Base-by-base conservation (phyloP, 1,140 invertebrate genomes). In the Cherax quadricarinatus region DNA sequence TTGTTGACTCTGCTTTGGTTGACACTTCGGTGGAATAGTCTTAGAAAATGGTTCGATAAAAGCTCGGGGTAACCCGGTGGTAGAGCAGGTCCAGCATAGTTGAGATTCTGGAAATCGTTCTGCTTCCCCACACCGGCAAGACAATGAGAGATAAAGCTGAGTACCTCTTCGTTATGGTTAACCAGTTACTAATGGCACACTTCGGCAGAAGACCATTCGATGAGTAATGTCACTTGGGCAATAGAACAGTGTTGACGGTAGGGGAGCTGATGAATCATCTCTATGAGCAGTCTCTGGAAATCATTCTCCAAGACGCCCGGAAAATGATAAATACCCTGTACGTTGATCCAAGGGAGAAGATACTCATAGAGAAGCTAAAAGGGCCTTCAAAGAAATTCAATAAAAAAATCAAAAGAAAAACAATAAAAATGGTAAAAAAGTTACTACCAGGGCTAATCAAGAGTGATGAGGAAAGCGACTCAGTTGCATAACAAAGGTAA, bases 41-140 rank as follows among this genome's bases (percentile, higher is more conserved):
- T 4, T 49, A 48, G 12, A 30, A 12, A 21, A 41, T 24, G 0
- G 0, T 78, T 21, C 62, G 21, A 14, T 21, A 66, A 57, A 21
- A 53, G 4, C 14, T 21, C 21, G 51, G n/a, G 1, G 21, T 53
- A 49, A 88, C n/a, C 66, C 5, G 18, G 0, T 10, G 24, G 51
- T 51, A n/a, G 24, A 57, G 9, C n/a, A 60, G 7, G 10, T 16
- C 48, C 0, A 7, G 30, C 16, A 4, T 88, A 3, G 57, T 12
- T 3, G 86, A 79, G 3, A 49, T 88, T 16, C 73, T 88, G 24
- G 16, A 79, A 30, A n/a, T 10, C 0, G 24, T 41, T 16, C n/a
- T 88, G 18, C 24, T 88, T 73, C 86, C 86, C 21, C 86, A 88
- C 24, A n/a, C 30, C 0, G 73, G 73, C n/a, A 66, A 30, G 2